Evolutionary conservation across 2,113 vertebrate genomes (phyloP).

Genomic region (Aythya baeri): DNA sequence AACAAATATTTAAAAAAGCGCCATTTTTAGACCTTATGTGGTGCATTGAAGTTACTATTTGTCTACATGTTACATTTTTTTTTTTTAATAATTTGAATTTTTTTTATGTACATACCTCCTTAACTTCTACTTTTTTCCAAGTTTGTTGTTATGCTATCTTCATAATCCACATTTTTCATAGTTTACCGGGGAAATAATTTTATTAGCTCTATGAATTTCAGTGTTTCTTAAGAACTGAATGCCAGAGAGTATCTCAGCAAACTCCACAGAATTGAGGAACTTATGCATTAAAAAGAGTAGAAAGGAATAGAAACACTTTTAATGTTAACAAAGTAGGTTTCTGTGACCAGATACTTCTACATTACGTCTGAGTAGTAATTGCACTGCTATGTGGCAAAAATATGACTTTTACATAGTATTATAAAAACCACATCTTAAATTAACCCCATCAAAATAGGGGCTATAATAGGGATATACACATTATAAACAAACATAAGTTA

Average conservation of each 20-base stretch:
- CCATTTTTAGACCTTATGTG: background rate
- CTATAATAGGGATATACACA: background rate
- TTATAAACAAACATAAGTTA: background rate
- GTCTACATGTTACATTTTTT: background rate
- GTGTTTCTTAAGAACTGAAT: background rate
- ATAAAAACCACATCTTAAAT: background rate
- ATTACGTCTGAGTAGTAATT: background rate
- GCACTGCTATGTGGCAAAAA: background rate
- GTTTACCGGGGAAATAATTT: background rate
- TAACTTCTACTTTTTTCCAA: background rate
- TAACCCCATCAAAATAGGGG: rapidly evolving
- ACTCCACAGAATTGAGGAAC: background rate
- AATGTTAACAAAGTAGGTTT: background rate
- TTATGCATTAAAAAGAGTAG: background rate
- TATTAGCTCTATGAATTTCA: background rate
- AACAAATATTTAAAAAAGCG: background rate
- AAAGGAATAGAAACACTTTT: background rate
- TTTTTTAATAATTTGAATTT: background rate
- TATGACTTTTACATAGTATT: background rate
- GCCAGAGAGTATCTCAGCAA: background rate
- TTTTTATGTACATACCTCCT: background rate
- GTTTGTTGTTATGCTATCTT: background rate
- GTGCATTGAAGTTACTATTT: background rate
- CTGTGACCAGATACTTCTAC: background rate
- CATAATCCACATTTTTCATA: background rate